phyloP scores from a whole-genome alignment of 2,888 invertebrate genomes.

The Mythimna vitellina region DNA sequence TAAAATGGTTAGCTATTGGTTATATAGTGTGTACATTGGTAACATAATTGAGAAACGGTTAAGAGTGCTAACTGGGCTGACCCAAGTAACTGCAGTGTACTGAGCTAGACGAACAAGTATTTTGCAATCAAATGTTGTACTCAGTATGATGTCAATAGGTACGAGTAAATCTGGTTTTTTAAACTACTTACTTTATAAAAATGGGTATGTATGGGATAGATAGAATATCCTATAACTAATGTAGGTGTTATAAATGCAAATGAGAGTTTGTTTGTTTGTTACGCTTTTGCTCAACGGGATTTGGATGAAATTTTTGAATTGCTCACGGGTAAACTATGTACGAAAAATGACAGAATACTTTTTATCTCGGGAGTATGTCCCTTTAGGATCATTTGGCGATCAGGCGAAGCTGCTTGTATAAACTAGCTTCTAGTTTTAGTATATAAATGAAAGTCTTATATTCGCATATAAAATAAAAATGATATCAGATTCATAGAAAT shows the following conservation, averaged over 20 bases:
- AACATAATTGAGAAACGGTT: constrained; percentile 54
- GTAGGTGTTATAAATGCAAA: background rate
- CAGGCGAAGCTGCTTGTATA: too few species aligned
- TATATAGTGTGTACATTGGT: constrained; percentile 1
- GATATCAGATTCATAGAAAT: background rate
- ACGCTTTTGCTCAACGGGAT: too few species aligned
- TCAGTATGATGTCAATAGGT: constrained; percentile 12
- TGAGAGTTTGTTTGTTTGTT: too few species aligned
- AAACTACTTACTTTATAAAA: background rate
- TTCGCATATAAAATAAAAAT: background rate
- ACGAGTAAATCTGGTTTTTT: constrained; percentile 4
- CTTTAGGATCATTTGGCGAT: too few species aligned
- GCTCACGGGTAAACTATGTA: too few species aligned
- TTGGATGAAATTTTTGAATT: too few species aligned
- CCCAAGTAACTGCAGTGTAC: constrained; percentile 28
- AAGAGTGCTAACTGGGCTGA: constrained; percentile 49
- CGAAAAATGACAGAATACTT: too few species aligned
- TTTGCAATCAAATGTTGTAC: constrained; percentile 49
- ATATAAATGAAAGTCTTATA: too few species aligned
- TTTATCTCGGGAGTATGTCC: too few species aligned
- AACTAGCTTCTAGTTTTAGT: too few species aligned
- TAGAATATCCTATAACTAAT: background rate
- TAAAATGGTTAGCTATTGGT: background rate
- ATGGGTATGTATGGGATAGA: background rate
- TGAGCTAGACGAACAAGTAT: constrained; percentile 37